Percentiles rank a stretch among this genome's conserved stretches.
phyloP scores from a whole-genome alignment of 2,888 invertebrate genomes.

The Eucriotettix oculatus region DNA sequence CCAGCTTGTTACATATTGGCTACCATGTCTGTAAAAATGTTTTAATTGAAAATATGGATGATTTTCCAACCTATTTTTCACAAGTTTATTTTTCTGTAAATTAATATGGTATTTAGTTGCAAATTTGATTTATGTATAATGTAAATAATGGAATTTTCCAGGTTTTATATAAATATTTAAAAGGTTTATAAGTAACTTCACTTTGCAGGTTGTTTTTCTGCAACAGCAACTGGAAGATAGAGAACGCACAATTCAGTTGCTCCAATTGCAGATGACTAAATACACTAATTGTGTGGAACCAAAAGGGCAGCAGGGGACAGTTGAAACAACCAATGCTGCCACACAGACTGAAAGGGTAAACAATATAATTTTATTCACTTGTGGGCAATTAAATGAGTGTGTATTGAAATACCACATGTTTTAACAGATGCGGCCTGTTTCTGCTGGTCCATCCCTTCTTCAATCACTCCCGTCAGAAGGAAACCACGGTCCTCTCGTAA shows the following conservation, averaged over 20 bases:
- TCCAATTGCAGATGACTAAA: conserved; percentile 60
- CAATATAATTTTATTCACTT: conserved; percentile 8
- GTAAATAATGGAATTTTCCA: too few species aligned
- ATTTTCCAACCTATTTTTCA: too few species aligned
- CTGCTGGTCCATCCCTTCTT: conserved; percentile 36
- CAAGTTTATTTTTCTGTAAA: too few species aligned
- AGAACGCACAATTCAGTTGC: conserved; percentile 61
- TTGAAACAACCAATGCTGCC: conserved; percentile 55
- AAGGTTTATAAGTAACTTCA: background rate
- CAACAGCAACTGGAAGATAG: conserved; percentile 74
- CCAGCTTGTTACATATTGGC: too few species aligned
- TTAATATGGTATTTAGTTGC: too few species aligned
- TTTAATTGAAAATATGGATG: too few species aligned
- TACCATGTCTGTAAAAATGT: too few species aligned
- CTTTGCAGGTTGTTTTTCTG: conserved; percentile 19
- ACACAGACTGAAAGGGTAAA: conserved; percentile 75
- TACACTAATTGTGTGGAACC: conserved; percentile 26
- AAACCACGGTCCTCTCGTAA: conserved; percentile 36
- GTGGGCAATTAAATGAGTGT: background rate
- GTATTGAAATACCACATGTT: background rate
- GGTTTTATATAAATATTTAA: too few species aligned
- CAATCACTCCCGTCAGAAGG: conserved; percentile 33
- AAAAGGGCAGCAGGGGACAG: conserved; percentile 6
- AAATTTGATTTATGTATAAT: too few species aligned
- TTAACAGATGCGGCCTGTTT: conserved; percentile 37